Percentiles rank a stretch among this genome's conserved stretches.
These are phyloP conservation scores for Phymatocera aterrima DNA, from an alignment of 2,888 invertebrate species.

Conservation along the genomic window DNA sequence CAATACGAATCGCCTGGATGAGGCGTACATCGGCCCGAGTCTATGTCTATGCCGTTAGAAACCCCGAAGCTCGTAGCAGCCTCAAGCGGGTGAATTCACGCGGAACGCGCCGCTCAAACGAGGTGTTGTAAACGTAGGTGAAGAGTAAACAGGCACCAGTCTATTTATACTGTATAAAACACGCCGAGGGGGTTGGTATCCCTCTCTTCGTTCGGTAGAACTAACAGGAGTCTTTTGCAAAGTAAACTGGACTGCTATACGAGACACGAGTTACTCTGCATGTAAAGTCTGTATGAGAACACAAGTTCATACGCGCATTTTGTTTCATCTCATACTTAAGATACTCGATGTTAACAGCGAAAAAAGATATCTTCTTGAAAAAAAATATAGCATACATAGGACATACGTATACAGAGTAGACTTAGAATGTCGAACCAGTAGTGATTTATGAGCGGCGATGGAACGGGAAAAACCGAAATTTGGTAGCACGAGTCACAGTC, in stretches of 20 bases:
- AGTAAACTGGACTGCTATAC: background rate
- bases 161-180: constrained; percentile 72
- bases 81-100: constrained; percentile 75
- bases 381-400: too few relatives aligned
- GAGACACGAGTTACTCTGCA: background rate
- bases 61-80: background rate
- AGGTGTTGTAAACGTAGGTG: constrained; percentile 72
- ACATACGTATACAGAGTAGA: too few relatives aligned
- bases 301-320: too few relatives aligned
- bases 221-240: background rate
- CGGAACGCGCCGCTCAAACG: constrained; percentile 73
- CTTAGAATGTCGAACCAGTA: too few relatives aligned
- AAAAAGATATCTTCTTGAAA: too few relatives aligned
- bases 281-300: background rate
- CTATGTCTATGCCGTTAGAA: too few relatives aligned
- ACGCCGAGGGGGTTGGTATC: constrained; percentile 53
- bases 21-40: background rate
- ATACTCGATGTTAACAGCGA: too few relatives aligned
- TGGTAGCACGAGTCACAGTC: too few relatives aligned
- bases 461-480: too few relatives aligned
- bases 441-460: too few relatives aligned
- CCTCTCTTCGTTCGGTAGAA: constrained; percentile 26
- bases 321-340: too few relatives aligned
- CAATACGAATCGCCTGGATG: too few relatives aligned
- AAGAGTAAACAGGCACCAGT: constrained; percentile 71